Percentiles rank a stretch among this genome's conserved stretches.
These are phyloP conservation scores for Aptenodytes patagonicus DNA, from an alignment of 2,113 vertebrate genomes.

Conservation along the genomic window DNA sequence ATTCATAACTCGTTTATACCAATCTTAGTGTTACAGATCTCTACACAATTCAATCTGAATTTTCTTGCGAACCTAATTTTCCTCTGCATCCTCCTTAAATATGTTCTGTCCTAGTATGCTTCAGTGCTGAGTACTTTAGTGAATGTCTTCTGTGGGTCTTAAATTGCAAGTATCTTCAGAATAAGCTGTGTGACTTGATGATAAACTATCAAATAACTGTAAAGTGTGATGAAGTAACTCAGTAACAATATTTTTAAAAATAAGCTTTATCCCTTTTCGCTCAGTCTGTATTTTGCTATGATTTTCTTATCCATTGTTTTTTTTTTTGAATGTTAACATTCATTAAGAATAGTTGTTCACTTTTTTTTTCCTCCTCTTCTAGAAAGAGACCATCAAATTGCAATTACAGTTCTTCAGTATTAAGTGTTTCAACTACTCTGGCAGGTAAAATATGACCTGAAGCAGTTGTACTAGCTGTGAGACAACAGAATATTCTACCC, in stretches of 20 bases:
- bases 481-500: background rate
- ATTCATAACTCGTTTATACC: background rate
- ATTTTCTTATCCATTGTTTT: background rate
- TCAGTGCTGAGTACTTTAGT: background rate
- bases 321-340: background rate
- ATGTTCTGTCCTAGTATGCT: background rate
- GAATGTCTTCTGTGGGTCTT: background rate
- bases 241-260: background rate
- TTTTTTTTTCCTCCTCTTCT: constrained; percentile 1
- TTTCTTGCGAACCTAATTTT: background rate
- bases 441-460: constrained; percentile 64
- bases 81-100: background rate
- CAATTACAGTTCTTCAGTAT: constrained; percentile 16
- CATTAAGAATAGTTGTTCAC: background rate
- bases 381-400: constrained; percentile 3
- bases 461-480: background rate
- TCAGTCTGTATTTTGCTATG: background rate
- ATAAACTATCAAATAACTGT: background rate
- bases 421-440: constrained; percentile 33
- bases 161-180: background rate
- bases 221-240: background rate
- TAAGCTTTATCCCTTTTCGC: background rate
- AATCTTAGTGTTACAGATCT: background rate
- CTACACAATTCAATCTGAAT: background rate
- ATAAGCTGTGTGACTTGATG: background rate